These are phyloP conservation scores for Sorex fumeus DNA, from an alignment of 2,113 vertebrate genomes.

Conservation along the genomic window DNA sequence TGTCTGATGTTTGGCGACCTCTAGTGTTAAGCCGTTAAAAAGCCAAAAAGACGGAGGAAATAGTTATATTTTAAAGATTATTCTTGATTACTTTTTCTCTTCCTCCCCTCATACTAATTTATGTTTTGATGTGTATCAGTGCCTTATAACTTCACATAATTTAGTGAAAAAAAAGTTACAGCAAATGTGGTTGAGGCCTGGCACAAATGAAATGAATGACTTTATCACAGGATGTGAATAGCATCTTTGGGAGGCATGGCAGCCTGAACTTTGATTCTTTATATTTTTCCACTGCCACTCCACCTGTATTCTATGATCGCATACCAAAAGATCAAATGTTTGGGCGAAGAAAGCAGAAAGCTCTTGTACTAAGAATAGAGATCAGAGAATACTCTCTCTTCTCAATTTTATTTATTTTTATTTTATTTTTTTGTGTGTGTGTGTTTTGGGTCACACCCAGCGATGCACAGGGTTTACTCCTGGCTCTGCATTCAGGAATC, in stretches of 20 bases:
- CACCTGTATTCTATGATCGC: not conserved
- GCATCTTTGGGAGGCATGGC: not conserved
- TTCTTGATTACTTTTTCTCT: slow-evolving; percentile 54
- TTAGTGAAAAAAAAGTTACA: not conserved
- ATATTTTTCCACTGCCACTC: not conserved
- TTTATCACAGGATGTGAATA: not conserved
- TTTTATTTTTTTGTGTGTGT: no score
- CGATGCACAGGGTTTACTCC: no score
- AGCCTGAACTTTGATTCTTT: slow-evolving; percentile 22
- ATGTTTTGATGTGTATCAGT: no score
- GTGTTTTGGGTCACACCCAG: no score
- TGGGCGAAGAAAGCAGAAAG: no score
- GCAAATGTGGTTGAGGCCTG: not conserved
- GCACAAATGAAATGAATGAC: not conserved
- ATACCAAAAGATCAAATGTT: not conserved
- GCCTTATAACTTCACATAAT: not conserved
- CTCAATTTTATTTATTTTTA: no score
- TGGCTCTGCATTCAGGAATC: no score
- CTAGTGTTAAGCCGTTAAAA: slow-evolving; percentile 74
- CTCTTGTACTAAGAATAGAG: not conserved
- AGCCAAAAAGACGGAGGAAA: slow-evolving; percentile 26
- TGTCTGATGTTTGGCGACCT: slow-evolving; percentile 79
- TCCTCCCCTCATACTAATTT: no score
- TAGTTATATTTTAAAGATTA: not conserved
- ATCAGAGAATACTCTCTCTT: not conserved